Percentiles rank a stretch among this genome's conserved stretches.
Conservation (phyloP, 2,888 invertebrate genomes). For the Leucophenga maculata region DNA sequence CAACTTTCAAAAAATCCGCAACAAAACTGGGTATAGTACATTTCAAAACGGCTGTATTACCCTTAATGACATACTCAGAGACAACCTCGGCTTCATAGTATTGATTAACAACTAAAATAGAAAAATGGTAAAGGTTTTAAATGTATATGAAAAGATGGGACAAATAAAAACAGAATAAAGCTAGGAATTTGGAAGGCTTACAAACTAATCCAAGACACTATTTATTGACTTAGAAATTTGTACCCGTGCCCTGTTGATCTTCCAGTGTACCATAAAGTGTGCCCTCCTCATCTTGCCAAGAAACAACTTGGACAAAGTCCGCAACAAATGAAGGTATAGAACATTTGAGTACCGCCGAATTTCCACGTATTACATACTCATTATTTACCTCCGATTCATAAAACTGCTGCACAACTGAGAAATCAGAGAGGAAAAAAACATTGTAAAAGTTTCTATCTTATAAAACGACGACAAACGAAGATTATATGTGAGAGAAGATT, state of each 20-base stretch:
- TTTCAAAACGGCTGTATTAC: slow-evolving; percentile 89
- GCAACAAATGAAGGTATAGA: slow-evolving; percentile 83
- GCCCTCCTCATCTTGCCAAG: slow-evolving; percentile 79
- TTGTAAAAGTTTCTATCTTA: neutral
- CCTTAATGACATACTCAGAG: slow-evolving; percentile 90
- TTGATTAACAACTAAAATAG: slow-evolving; percentile 84
- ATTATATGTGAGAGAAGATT: slow-evolving; percentile 27
- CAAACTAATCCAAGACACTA: neutral
- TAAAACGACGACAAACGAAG: slow-evolving; percentile 19
- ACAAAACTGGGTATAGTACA: slow-evolving; percentile 93
- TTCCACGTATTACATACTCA: slow-evolving; percentile 83
- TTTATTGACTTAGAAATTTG: neutral
- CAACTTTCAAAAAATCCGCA: slow-evolving; percentile 91
- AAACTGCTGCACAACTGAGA: slow-evolving; percentile 79
- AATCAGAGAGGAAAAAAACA: slow-evolving; percentile 12
- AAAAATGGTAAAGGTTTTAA: slow-evolving; percentile 27
- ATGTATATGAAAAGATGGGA: slow-evolving; percentile 15
- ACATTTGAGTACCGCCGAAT: slow-evolving; percentile 82
- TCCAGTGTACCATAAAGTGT: slow-evolving; percentile 68
- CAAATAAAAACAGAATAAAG: slow-evolving; percentile 11
- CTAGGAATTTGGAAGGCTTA: neutral
- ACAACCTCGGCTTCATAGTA: slow-evolving; percentile 91
- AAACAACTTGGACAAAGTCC: slow-evolving; percentile 81
- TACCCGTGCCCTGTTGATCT: slow-evolving; percentile 59
- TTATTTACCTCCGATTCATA: slow-evolving; percentile 83